Base-by-base conservation (phyloP, 2,888 invertebrate species). In the Stenodema calcarata region DNA sequence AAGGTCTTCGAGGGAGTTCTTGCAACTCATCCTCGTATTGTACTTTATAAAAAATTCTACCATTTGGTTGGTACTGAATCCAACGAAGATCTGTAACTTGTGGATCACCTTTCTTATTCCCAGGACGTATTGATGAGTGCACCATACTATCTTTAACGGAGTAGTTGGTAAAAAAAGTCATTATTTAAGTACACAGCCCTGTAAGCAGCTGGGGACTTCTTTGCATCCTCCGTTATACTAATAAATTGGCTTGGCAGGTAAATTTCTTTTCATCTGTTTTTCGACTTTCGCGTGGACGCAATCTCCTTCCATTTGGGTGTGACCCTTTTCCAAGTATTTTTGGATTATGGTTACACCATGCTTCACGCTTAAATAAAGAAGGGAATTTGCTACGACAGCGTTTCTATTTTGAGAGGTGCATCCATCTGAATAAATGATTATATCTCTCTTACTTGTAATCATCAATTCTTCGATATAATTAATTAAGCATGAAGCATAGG, bases 151-250 rank as follows among this genome's bases (percentile, higher is more conserved):
- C 47, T 47, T 47, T 47, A 47, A 47, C 50, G 28, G 54, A 86
- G 85, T 41, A 85, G 80, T 69, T 70, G 81, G 62, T 85, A 87
- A 87, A 87, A 87, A 28, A 47, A n/a, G 69, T 75, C 87, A 69
- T 16, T 47, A 78, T 23, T 87, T 28, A 50, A 81, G 84, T 47
- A 47, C 12, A 47, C 47, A 47, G 47, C 73, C 80, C 70, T 28
- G 84, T 86, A 44, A 69, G 80, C 44, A 83, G 87, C 54, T 69
- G 88, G 54, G 73, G 18, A 30, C 30, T 76, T 76, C 23, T 35
- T 30, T 9, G 41, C 76, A 18, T 18, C 30, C 30, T 18, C 7
- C 30, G 76, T 41, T 12, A 30, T 28, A 18, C 4, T 18, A 41
- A 80, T 78, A 84, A 47, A 81, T 16, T 81, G 47, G 81, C 54